Base-by-base conservation (phyloP, 2,888 invertebrate genomes). In the Spodoptera exigua region DNA sequence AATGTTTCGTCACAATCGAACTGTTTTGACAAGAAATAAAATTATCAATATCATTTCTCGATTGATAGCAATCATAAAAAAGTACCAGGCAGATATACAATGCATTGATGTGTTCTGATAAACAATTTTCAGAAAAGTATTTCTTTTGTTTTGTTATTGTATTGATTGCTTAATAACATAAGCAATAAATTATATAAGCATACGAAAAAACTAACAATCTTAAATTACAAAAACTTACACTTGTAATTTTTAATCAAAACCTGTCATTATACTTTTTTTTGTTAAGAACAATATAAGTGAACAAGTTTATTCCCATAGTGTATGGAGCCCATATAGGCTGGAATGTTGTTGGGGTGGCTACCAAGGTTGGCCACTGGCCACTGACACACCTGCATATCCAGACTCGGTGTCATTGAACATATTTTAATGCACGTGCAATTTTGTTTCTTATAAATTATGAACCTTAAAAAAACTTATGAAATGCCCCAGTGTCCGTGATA, bases 301-400 rank as follows among this genome's bases (percentile, higher is more conserved):
- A 17, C 49, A 73, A 61, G 58, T 70, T 45, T 43, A 39, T 49
- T 57, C 61, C 61, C 61, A 69, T 57, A 74, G 45, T 3, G 41
- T 36, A 64, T 70, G 59, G 55, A 44, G 35, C 52, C 61, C 56
- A 63, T 60, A 76, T 52, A 58, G 43, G 21, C 48, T 59, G 74
- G 83, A 83, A 83, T 83, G 84, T 60, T 17, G 82, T 73, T 73
- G 69, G 74, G 84, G 83, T 74, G 74, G 67, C 57, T 70, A 52
- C 56, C 72, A 76, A 83, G 82, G 82, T 55, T 78, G 66, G 48
- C 75, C 14, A 68, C 56, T 78, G 66, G 48, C 75, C 14, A 68
- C 77, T 62, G 57, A 47, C 62, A 64, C 68, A 70, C 71, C 63
- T 73, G 65, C 61, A 39, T 45, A 52, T 44, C 51, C 67, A 41